These are phyloP conservation scores for Madoqua kirkii DNA, from an alignment of 2,113 vertebrate species.

Conservation along the genomic window DNA sequence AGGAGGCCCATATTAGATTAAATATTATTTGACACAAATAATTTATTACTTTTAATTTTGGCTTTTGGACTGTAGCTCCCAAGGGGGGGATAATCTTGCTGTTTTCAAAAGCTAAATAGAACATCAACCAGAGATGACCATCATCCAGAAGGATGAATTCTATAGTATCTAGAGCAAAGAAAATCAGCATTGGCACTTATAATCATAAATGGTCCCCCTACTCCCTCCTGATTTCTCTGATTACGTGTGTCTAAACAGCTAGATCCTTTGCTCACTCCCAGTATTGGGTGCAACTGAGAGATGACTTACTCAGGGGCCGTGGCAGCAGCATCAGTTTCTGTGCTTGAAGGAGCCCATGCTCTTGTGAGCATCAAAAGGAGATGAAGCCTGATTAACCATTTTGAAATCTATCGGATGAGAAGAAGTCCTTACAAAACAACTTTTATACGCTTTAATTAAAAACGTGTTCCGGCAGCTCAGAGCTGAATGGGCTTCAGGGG, in stretches of 20 bases:
- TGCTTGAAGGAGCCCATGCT: constrained; percentile 65
- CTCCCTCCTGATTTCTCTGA: constrained; percentile 7
- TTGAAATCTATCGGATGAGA: constrained; percentile 77
- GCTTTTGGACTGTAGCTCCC: not conserved
- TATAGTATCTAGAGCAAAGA: not conserved
- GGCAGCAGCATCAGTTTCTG: constrained; percentile 25
- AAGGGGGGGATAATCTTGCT: not conserved
- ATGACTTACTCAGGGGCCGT: constrained; percentile 57
- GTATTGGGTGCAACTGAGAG: constrained; percentile 69
- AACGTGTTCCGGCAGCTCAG: constrained; percentile 78
- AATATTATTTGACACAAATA: constrained; percentile 37
- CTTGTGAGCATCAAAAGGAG: constrained; percentile 79
- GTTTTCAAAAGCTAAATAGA: constrained; percentile 25
- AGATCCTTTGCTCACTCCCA: not conserved
- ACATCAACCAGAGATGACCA: not conserved
- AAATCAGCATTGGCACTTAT: not conserved
- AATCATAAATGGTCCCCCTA: not conserved
- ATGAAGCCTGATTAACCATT: constrained; percentile 80
- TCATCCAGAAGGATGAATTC: not conserved
- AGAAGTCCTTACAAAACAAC: constrained; percentile 79
- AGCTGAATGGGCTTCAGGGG: constrained; percentile 84
- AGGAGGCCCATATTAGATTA: not conserved
- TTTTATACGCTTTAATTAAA: constrained; percentile 81
- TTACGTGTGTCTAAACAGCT: constrained; percentile 32
- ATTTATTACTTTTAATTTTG: constrained; percentile 8